Conservation (phyloP, 2,113 vertebrate species). For the Chloroceryle aenea region DNA sequence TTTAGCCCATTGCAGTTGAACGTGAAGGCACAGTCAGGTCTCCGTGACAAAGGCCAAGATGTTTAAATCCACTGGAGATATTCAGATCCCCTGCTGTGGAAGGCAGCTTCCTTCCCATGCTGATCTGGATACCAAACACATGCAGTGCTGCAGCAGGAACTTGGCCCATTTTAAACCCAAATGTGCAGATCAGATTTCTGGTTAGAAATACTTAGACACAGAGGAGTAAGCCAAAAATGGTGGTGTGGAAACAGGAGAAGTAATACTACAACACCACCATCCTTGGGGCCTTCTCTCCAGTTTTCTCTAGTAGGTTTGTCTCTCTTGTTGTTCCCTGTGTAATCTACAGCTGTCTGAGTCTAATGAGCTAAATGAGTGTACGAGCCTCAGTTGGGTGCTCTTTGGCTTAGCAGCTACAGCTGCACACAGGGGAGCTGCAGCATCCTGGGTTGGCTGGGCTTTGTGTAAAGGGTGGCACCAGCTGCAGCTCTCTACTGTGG, state of each 20-base stretch:
- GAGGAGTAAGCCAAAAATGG: neutral
- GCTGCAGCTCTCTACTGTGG: constrained; percentile 13
- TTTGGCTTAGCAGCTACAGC: neutral
- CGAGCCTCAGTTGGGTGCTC: neutral
- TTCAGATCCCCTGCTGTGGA: neutral
- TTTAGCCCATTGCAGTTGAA: neutral
- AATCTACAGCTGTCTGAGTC: constrained; percentile 37
- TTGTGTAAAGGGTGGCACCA: neutral
- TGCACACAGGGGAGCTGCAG: neutral
- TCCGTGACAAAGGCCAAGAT: neutral
- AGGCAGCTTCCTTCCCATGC: constrained; percentile 18
- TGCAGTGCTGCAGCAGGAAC: neutral
- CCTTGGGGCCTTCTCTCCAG: neutral
- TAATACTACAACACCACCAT: neutral
- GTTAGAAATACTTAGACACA: neutral
- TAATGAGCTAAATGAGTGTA: constrained; percentile 8
- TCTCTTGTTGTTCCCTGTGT: neutral
- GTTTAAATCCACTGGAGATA: neutral
- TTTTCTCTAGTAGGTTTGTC: neutral
- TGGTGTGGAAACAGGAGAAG: constrained; percentile 3
- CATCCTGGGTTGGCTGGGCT: neutral
- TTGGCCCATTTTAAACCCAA: constrained; percentile 16
- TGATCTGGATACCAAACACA: neutral
- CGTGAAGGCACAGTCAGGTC: neutral
- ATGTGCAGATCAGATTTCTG: constrained; percentile 15